Conservation (phyloP, 2,797 vertebrate species). For the Poeciliopsis gracilis region DNA sequence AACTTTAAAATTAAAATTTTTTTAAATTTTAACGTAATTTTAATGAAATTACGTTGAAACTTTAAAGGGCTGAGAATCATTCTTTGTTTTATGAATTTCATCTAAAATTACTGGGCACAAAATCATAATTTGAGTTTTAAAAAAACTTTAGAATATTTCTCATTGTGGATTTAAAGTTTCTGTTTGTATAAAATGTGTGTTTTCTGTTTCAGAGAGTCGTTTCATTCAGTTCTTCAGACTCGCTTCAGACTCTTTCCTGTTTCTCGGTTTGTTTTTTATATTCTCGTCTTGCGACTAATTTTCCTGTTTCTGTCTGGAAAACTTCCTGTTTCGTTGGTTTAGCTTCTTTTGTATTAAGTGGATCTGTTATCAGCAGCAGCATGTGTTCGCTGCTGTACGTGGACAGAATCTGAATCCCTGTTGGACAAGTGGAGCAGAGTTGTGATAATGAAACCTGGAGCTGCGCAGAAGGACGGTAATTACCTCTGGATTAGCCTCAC, state of each 20-base stretch:
- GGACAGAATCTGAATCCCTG: not conserved
- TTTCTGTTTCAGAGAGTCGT: not conserved
- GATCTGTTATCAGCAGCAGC: constrained; percentile 11
- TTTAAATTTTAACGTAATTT: not conserved
- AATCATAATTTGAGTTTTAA: not conserved
- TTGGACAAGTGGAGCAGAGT: not conserved
- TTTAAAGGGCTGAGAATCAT: no score
- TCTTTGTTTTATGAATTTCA: no score
- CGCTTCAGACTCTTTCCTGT: not conserved
- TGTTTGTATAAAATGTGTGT: not conserved
- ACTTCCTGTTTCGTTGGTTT: not conserved
- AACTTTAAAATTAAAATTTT: no score
- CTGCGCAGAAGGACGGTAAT: not conserved
- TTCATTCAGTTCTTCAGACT: not conserved
- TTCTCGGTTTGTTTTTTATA: not conserved
- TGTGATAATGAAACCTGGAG: constrained; percentile 2
- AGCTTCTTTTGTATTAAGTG: not conserved
- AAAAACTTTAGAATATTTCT: not conserved
- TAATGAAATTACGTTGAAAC: no score
- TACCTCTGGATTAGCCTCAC: constrained; percentile 4
- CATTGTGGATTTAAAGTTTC: not conserved
- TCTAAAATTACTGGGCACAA: no score
- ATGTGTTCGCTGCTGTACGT: not conserved
- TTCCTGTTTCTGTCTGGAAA: not conserved
- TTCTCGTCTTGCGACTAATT: not conserved